Evolutionary conservation across 2,113 vertebrate species (phyloP).

Genomic region (Mirza zaza): DNA sequence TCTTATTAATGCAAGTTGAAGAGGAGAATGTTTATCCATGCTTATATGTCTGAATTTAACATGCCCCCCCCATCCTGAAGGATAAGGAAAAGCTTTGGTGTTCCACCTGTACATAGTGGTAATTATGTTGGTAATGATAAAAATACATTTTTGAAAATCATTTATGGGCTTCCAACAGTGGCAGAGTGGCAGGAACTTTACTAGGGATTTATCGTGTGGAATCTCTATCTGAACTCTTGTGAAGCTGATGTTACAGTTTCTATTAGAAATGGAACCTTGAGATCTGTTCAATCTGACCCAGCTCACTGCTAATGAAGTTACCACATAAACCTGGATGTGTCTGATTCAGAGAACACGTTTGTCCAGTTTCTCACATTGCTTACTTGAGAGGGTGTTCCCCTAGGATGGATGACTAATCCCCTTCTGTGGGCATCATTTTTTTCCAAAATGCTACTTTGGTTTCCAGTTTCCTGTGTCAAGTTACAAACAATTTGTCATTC

Average conservation of each 20-base stretch:
- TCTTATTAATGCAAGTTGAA: not conserved
- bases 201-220: not conserved
- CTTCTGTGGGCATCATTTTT: not conserved
- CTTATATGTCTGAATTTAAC: not conserved
- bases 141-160: not conserved
- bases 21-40: not conserved
- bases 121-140: not conserved
- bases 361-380: not conserved
- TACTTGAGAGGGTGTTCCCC: not conserved
- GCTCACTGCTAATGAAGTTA: not conserved
- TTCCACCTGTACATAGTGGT: not conserved
- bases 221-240: not conserved
- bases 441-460: not conserved
- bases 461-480: conserved; percentile 23
- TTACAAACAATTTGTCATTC: conserved; percentile 27
- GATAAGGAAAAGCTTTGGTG: not conserved
- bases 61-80: not conserved
- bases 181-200: not conserved
- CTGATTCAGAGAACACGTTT: not conserved
- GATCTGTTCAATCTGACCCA: not conserved
- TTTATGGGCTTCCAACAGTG: not conserved
- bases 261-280: not conserved
- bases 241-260: not conserved
- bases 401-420: not conserved
- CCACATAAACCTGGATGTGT: not conserved